Percentiles rank a stretch among this genome's conserved stretches.
Conservation (phyloP, 2,797 vertebrate species). For the Scleropages formosus region DNA sequence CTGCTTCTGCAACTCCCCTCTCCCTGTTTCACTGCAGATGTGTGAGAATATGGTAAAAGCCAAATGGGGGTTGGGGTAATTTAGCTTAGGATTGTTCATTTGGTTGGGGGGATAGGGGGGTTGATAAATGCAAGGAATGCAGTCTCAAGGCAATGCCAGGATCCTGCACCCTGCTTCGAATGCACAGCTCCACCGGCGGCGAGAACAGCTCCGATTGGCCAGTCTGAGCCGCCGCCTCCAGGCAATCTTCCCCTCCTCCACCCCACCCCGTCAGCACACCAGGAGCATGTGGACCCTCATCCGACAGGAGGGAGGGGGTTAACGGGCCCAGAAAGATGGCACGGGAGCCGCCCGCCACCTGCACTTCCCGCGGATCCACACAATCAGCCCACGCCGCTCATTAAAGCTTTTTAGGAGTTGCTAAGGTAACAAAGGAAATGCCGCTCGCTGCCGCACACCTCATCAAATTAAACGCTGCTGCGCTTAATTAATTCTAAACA, state of each 20-base stretch:
- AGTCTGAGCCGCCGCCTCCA: no score
- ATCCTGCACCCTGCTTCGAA: neutral
- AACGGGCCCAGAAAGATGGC: neutral
- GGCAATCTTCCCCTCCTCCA: no score
- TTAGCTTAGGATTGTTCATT: neutral
- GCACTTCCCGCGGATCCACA: neutral
- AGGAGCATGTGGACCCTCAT: no score
- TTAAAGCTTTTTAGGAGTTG: constrained; percentile 33
- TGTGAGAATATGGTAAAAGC: no score
- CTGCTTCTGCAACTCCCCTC: no score
- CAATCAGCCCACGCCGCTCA: neutral
- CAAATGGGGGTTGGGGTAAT: no score
- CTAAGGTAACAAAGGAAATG: constrained; percentile 40
- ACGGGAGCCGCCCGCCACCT: neutral
- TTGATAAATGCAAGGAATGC: neutral
- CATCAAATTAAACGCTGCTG: constrained; percentile 32
- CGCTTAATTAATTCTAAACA: constrained; percentile 33
- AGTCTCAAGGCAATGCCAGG: neutral
- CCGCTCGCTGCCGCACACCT: constrained; percentile 18
- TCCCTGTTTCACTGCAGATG: no score
- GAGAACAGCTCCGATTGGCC: no score
- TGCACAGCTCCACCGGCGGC: no score
- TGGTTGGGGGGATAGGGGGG: neutral
- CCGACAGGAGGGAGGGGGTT: no score
- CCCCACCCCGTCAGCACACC: no score